A percentile compares a stretch with the other conserved stretches of the same genome.
These are phyloP conservation scores for Triplophysa siluroides DNA, from an alignment of 2,113 vertebrate genomes.

Conservation along the genomic window DNA sequence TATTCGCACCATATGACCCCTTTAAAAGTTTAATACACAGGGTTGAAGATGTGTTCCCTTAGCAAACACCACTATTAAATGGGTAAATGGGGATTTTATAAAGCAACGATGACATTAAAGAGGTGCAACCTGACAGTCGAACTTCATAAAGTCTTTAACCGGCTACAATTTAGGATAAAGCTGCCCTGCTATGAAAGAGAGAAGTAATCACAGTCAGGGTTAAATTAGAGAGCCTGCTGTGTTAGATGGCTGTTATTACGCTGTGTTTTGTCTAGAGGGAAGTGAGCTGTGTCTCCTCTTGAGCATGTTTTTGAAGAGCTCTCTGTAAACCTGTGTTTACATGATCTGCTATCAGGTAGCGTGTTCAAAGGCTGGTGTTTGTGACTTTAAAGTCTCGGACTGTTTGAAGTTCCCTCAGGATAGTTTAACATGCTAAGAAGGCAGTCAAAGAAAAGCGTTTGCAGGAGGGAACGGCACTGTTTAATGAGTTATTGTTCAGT, in stretches of 20 bases:
- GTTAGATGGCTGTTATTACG: conserved; percentile 45
- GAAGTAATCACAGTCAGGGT: conserved; percentile 31
- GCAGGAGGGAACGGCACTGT: conserved; percentile 2
- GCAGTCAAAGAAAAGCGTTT: conserved; percentile 34
- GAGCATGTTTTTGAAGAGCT: conserved; percentile 56
- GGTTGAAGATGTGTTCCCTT: not conserved
- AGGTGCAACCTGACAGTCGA: not conserved
- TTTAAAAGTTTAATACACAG: not conserved
- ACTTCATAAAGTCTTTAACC: not conserved
- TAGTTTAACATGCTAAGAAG: conserved; percentile 26
- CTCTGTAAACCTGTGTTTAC: conserved; percentile 64
- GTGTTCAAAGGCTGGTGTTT: conserved; percentile 69
- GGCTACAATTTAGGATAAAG: not conserved
- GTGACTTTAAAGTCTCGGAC: conserved; percentile 38
- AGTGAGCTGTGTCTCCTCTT: conserved; percentile 59
- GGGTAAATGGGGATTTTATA: not conserved
- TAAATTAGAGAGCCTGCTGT: conserved; percentile 46
- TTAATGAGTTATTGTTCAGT: not conserved
- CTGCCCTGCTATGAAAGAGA: not conserved
- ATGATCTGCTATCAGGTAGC: conserved; percentile 60
- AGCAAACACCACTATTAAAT: not conserved
- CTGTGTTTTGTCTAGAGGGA: conserved; percentile 63
- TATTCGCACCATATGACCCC: no score
- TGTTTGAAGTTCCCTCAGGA: conserved; percentile 42
- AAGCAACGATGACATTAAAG: not conserved